Conservation (phyloP, 2,113 vertebrate species). For the Grammomys dolichurus region DNA sequence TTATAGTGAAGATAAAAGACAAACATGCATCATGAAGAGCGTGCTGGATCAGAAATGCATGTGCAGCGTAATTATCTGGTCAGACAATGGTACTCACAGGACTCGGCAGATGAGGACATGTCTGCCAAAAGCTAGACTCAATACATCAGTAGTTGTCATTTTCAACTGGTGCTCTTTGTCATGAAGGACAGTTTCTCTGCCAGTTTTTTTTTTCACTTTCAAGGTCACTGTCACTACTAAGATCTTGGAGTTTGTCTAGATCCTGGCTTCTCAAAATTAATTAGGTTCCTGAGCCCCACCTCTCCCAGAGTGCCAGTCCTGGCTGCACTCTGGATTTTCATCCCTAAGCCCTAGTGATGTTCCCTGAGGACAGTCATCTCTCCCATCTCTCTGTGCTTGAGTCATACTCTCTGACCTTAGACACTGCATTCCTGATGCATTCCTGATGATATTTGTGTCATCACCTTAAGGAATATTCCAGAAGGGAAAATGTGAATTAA, state of each 20-base stretch:
- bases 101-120: slow-evolving; percentile 64
- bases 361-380: slow-evolving; percentile 12
- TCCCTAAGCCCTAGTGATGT: background rate
- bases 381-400: no score
- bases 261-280: slow-evolving; percentile 61
- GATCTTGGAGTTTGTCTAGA: background rate
- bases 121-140: slow-evolving; percentile 65
- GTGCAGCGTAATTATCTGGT: background rate
- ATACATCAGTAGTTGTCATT: slow-evolving; percentile 71
- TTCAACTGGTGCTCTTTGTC: slow-evolving; percentile 42
- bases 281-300: slow-evolving; percentile 1
- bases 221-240: slow-evolving; percentile 55
- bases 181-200: slow-evolving; percentile 29
- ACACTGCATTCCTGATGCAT: background rate
- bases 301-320: background rate
- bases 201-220: background rate
- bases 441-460: background rate
- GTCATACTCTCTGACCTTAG: no score
- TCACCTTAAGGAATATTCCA: background rate
- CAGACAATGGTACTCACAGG: background rate
- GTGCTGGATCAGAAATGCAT: background rate
- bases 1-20: background rate
- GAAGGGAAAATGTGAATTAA: background rate
- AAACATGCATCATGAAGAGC: background rate
- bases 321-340: background rate